phyloP scores from a whole-genome alignment of 2,888 invertebrate species.

The Chrysolina haemoptera region DNA sequence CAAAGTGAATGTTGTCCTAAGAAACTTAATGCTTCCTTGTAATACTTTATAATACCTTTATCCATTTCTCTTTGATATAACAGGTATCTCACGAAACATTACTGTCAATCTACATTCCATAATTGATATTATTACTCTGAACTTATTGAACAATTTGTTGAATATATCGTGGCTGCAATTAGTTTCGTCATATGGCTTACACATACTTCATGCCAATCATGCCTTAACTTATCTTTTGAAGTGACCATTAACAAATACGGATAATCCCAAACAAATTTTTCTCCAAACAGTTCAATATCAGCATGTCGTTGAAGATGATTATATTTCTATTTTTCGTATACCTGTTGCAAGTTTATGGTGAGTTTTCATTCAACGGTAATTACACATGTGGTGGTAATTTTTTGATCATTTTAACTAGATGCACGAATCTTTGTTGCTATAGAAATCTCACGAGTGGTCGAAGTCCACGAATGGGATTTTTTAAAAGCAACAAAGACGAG shows the following conservation, averaged over 20 bases:
- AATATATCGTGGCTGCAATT: neutral
- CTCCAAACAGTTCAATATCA: neutral
- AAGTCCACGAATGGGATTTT: too few relatives aligned
- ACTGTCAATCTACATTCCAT: too few relatives aligned
- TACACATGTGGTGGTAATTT: too few relatives aligned
- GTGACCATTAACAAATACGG: neutral
- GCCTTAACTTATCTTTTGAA: constrained; percentile 5
- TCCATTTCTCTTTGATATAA: too few relatives aligned
- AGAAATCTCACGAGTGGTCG: too few relatives aligned
- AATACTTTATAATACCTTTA: too few relatives aligned
- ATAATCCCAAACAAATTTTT: neutral
- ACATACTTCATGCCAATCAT: constrained; percentile 1
- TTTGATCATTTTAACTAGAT: too few relatives aligned
- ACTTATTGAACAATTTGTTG: neutral
- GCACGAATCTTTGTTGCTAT: too few relatives aligned
- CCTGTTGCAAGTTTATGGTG: neutral
- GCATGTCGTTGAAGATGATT: neutral
- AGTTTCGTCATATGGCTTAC: neutral
- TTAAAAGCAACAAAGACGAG: too few relatives aligned
- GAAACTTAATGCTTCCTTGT: too few relatives aligned
- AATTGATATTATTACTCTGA: neutral
- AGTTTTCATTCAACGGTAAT: neutral
- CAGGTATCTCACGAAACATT: too few relatives aligned
- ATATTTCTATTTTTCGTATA: neutral
- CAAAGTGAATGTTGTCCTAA: too few relatives aligned